Conservation (phyloP, 2,797 vertebrate species). For the Morus bassanus region DNA sequence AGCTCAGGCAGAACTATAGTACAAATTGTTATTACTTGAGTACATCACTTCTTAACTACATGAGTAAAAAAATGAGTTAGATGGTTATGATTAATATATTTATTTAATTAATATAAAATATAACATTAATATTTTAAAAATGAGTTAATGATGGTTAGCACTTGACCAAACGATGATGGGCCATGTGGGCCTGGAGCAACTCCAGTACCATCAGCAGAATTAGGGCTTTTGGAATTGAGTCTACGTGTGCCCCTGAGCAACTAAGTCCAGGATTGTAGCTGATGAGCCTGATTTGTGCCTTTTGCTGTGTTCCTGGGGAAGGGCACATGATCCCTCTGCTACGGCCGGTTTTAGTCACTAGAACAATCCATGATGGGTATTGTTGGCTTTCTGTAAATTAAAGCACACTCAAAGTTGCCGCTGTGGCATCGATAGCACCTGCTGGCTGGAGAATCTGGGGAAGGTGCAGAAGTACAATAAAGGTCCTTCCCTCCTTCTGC, state of each 20-base stretch:
- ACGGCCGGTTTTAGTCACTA: neutral
- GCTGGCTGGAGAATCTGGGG: neutral
- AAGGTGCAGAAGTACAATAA: neutral
- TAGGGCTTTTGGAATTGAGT: neutral
- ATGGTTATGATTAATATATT: neutral
- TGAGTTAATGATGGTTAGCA: neutral
- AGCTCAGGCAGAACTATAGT: neutral
- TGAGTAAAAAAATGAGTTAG: neutral
- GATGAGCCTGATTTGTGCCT: neutral
- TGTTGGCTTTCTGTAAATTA: neutral
- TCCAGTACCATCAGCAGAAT: neutral
- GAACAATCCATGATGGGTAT: neutral
- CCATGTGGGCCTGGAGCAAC: neutral
- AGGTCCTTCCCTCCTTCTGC: neutral
- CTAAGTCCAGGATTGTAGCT: neutral
- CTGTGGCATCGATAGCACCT: neutral
- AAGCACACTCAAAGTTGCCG: neutral
- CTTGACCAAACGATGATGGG: neutral
- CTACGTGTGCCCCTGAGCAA: accelerated
- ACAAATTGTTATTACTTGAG: neutral
- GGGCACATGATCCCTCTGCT: neutral
- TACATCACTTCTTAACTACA: neutral
- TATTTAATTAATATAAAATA: neutral
- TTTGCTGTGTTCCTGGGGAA: neutral
- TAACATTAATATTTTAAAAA: neutral